Conservation (phyloP, 2,113 vertebrate species). For the Equus przewalskii region DNA sequence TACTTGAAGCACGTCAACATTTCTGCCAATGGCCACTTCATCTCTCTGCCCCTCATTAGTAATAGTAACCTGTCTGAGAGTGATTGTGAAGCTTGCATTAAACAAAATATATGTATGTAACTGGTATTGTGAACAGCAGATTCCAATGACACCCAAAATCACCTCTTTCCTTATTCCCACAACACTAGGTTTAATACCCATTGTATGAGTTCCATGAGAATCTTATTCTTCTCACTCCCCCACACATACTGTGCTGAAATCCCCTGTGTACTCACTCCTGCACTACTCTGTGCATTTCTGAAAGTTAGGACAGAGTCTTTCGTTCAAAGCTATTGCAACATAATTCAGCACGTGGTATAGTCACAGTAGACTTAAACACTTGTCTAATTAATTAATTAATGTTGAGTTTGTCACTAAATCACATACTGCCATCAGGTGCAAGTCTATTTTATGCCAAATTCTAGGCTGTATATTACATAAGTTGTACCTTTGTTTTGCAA, state of each 20-base stretch:
- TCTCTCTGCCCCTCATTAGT: background rate
- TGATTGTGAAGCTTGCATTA: background rate
- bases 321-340: background rate
- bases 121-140: background rate
- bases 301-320: background rate
- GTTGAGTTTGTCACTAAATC: background rate
- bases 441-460: background rate
- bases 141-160: background rate
- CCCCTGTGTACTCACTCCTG: background rate
- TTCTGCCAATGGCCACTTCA: no score
- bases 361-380: background rate
- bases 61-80: background rate
- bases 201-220: background rate
- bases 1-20: no score
- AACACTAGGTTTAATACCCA: background rate
- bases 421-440: no score
- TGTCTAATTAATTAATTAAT: background rate
- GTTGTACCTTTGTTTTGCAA: background rate
- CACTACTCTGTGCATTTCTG: no score
- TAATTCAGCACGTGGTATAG: background rate
- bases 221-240: background rate
- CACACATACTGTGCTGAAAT: no score
- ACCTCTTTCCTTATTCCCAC: no score
- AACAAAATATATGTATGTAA: background rate
- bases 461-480: background rate